phyloP scores from a whole-genome alignment of 2,797 vertebrate species.

The Urosaurus nigricauda region DNA sequence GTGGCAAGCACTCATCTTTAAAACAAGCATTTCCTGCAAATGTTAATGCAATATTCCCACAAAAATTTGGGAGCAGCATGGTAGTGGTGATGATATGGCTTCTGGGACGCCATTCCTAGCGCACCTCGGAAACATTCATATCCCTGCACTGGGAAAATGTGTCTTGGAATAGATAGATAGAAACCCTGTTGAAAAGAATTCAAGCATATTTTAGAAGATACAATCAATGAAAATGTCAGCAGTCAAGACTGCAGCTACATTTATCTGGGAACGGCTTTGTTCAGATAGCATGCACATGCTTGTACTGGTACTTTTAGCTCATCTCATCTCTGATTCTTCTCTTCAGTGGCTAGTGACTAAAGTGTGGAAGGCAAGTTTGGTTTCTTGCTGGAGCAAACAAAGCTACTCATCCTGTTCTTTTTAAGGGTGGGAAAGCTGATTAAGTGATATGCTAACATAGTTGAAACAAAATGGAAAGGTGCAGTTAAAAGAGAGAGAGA shows the following conservation, averaged over 20 bases:
- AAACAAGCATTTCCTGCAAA: no score
- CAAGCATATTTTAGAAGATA: background rate
- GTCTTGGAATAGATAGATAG: background rate
- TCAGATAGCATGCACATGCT: background rate
- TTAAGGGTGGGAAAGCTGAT: background rate
- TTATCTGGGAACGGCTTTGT: background rate
- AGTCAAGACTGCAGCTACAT: background rate
- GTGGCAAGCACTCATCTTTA: no score
- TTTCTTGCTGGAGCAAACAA: constrained; percentile 6
- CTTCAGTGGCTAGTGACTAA: background rate
- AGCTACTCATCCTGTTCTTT: background rate
- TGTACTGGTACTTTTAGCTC: background rate
- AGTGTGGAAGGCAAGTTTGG: background rate
- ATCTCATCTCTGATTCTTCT: background rate
- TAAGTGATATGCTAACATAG: constrained; percentile 1
- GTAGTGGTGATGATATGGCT: no score
- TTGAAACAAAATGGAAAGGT: background rate
- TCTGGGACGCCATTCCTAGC: no score
- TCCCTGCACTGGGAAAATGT: background rate
- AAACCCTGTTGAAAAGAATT: background rate
- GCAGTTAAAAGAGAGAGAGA: background rate
- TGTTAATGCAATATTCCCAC: no score
- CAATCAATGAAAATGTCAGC: background rate
- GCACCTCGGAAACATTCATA: background rate
- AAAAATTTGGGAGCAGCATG: no score